phyloP scores from a whole-genome alignment of 2,797 vertebrate species.

The Knipowitschia caucasica region DNA sequence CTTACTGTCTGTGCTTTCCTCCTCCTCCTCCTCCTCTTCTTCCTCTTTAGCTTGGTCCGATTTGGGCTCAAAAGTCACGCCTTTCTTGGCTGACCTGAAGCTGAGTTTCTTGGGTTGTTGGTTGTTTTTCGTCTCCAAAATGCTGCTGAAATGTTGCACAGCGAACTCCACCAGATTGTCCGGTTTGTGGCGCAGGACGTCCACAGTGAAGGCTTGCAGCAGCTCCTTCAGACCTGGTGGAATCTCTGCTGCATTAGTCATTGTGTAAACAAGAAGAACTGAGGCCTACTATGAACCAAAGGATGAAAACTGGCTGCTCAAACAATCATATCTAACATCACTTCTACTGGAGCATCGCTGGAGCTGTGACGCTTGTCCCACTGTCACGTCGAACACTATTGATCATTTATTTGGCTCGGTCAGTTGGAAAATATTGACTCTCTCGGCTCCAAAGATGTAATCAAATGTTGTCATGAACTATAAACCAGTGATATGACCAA shows the following conservation, averaged over 20 bases:
- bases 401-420: constrained; percentile 56
- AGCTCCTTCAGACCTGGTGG: constrained; percentile 86
- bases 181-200: constrained; percentile 84
- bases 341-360: constrained; percentile 11
- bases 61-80: constrained; percentile 66
- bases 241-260: constrained; percentile 81
- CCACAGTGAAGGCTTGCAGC: constrained; percentile 87
- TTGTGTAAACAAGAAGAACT: constrained; percentile 9
- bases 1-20: constrained; percentile 43
- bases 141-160: constrained; percentile 82
- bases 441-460: constrained; percentile 46
- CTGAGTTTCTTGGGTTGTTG: constrained; percentile 22
- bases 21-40: constrained; percentile 53
- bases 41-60: constrained; percentile 55
- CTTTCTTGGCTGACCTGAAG: constrained; percentile 39
- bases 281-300: background rate
- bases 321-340: background rate
- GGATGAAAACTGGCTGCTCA: background rate
- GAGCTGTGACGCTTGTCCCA: constrained; percentile 22
- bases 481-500: constrained; percentile 22
- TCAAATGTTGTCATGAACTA: constrained; percentile 46
- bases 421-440: constrained; percentile 71
- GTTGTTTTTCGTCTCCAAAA: constrained; percentile 63
- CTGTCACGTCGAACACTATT: constrained; percentile 39
- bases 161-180: constrained; percentile 84